A percentile compares a stretch with the other conserved stretches of the same genome.
These are phyloP conservation scores for Saccostrea cuccullata DNA, from an alignment of 1,140 invertebrate species.

Conservation along the genomic window DNA sequence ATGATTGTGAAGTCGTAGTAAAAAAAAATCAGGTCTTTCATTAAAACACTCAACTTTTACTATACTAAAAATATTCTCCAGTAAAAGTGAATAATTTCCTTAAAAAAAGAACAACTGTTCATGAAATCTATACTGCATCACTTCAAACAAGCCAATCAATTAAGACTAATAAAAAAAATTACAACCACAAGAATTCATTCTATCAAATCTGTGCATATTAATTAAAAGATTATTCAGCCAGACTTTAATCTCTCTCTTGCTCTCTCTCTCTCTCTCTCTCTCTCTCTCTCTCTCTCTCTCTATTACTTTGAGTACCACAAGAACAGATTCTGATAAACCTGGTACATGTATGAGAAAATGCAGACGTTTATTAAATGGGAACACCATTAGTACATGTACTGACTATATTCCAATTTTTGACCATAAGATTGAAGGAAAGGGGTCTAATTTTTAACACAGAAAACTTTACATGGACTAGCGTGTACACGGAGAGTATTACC, in stretches of 20 bases:
- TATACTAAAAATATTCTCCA: background rate
- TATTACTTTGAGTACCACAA: background rate
- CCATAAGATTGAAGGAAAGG: background rate
- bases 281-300: background rate
- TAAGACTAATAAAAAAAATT: background rate
- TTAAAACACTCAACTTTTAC: background rate
- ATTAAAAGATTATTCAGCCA: background rate
- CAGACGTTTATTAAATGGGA: background rate
- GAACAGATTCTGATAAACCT: background rate
- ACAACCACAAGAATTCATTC: background rate
- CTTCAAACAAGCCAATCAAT: conserved; percentile 19
- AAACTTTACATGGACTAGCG: background rate
- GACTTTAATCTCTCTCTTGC: background rate
- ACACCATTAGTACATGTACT: background rate
- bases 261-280: background rate
- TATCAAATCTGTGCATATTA: background rate
- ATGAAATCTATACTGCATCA: background rate
- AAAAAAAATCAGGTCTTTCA: background rate
- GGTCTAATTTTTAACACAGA: background rate
- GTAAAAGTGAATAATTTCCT: background rate
- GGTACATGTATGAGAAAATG: background rate
- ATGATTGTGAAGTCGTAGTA: background rate
- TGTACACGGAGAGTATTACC: background rate
- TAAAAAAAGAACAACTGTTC: background rate
- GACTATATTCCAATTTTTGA: background rate